phyloP scores from a whole-genome alignment of 2,888 invertebrate species.

The Lamproptera curius region DNA sequence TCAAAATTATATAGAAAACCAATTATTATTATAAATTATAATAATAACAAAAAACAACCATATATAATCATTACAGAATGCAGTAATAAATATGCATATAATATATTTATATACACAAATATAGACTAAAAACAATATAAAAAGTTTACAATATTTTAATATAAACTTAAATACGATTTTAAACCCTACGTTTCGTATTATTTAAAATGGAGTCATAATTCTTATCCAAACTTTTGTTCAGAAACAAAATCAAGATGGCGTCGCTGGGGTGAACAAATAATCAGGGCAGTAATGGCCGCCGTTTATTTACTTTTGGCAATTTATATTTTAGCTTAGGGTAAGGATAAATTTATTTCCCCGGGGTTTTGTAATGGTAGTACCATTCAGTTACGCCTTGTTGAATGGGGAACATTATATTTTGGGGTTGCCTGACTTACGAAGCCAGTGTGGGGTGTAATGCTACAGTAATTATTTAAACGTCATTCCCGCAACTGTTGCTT shows the following conservation, averaged over 20 bases:
- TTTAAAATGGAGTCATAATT: constrained; percentile 16
- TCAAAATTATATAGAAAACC: no score
- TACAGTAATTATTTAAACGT: constrained; percentile 16
- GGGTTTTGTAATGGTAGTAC: constrained; percentile 55
- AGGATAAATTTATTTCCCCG: constrained; percentile 48
- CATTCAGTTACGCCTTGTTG: constrained; percentile 70
- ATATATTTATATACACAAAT: no score
- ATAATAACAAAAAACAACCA: no score
- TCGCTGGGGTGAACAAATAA: constrained; percentile 61
- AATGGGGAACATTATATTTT: constrained; percentile 42
- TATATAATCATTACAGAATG: no score
- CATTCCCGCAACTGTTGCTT: constrained; percentile 12
- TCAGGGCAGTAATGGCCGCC: constrained; percentile 70
- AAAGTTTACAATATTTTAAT: neutral
- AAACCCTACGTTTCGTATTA: constrained; percentile 8
- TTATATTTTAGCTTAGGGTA: constrained; percentile 58
- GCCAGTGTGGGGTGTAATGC: constrained; percentile 11
- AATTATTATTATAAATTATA: no score
- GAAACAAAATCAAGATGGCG: constrained; percentile 63
- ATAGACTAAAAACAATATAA: no score
- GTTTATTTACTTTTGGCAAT: constrained; percentile 75
- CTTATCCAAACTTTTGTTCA: constrained; percentile 26
- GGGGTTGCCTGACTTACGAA: constrained; percentile 33
- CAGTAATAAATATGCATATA: no score
- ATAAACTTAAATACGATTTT: constrained; percentile 1